These are phyloP conservation scores for Boulengeromyrus knoepffleri DNA, from an alignment of 2,113 vertebrate genomes.

Conservation along the genomic window DNA sequence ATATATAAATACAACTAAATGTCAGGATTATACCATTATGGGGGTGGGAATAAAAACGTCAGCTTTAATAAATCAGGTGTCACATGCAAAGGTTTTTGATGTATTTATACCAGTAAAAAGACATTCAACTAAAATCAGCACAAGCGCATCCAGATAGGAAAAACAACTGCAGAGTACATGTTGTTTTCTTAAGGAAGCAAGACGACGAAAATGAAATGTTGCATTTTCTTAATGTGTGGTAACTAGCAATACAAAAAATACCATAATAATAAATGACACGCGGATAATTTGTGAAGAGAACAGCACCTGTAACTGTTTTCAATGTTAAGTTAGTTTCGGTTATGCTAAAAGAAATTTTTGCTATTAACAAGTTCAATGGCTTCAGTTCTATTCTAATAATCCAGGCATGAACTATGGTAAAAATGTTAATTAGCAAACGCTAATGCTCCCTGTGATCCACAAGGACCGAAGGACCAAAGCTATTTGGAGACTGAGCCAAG, in stretches of 20 bases:
- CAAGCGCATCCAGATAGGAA: not conserved
- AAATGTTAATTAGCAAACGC: not conserved
- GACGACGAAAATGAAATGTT: not conserved
- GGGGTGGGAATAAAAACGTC: not conserved
- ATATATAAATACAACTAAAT: conserved; percentile 78
- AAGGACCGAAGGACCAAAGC: not conserved
- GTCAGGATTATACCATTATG: not conserved
- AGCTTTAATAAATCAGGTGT: conserved; percentile 2
- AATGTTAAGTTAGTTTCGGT: not conserved
- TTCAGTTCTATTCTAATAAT: not conserved
- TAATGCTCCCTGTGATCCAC: not conserved
- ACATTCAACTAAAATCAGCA: not conserved
- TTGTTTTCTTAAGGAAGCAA: not conserved
- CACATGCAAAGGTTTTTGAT: not conserved
- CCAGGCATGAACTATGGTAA: not conserved
- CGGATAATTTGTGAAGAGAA: not conserved
- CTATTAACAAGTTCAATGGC: not conserved
- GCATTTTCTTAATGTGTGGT: not conserved
- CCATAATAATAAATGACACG: not conserved
- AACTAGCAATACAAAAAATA: not conserved
- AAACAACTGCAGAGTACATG: not conserved
- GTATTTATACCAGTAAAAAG: not conserved
- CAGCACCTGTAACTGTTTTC: not conserved
- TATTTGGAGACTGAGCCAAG: not conserved
- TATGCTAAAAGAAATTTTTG: not conserved